These are phyloP conservation scores for Theristicus caerulescens DNA, from an alignment of 2,113 vertebrate species.

Conservation along the genomic window DNA sequence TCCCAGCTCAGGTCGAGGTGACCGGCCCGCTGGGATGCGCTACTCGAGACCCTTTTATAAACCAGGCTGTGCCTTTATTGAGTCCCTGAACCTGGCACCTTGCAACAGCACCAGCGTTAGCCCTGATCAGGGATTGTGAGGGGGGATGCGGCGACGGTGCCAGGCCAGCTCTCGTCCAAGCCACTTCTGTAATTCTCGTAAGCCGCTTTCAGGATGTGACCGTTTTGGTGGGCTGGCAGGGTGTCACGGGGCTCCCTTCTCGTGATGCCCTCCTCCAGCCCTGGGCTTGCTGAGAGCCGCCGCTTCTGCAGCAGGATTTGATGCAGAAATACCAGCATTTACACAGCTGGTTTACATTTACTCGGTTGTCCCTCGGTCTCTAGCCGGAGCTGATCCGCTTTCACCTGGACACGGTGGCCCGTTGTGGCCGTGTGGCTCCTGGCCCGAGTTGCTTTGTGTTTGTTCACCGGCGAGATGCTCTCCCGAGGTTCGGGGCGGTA, in stretches of 20 bases:
- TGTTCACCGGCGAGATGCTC: background rate
- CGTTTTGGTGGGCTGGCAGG: background rate
- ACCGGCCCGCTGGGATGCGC: fast-evolving
- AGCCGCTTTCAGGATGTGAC: background rate
- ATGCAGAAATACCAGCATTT: background rate
- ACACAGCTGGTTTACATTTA: fast-evolving
- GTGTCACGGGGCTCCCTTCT: background rate
- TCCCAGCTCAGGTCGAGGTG: fast-evolving
- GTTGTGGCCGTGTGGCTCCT: background rate
- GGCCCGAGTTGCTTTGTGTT: background rate
- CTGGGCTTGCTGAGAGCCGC: fast-evolving
- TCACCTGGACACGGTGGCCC: fast-evolving
- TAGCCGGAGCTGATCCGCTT: background rate
- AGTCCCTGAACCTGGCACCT: too few relatives aligned
- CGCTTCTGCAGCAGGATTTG: background rate
- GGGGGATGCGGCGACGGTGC: background rate
- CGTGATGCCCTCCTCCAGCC: background rate
- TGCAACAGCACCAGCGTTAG: fast-evolving
- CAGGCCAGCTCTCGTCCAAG: background rate
- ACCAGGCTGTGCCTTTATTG: background rate
- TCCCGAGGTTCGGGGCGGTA: fast-evolving
- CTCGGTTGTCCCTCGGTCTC: background rate
- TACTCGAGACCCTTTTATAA: background rate
- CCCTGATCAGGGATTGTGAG: fast-evolving
- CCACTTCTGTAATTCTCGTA: background rate